Percentiles rank a stretch among this genome's conserved stretches.
Evolutionary conservation across 2,888 invertebrate genomes (phyloP).

Genomic region (Tigriopus californicus): DNA sequence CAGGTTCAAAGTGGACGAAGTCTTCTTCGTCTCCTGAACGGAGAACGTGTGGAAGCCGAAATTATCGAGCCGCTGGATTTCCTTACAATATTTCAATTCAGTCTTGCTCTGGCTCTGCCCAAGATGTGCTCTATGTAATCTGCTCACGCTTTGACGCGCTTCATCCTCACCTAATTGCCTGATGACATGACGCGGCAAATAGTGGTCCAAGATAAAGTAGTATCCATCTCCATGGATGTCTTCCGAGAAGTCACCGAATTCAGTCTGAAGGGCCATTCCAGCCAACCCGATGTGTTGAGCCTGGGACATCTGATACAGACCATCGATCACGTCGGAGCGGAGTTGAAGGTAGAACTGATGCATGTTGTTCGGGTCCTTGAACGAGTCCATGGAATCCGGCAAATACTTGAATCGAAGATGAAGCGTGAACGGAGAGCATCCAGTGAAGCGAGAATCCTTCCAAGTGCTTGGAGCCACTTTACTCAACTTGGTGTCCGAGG

Average conservation of each 20-base stretch:
- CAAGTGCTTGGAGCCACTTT: slow-evolving; percentile 2
- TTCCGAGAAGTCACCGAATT: slow-evolving; percentile 6
- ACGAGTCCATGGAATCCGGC: not conserved
- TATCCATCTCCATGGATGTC: slow-evolving; percentile 1
- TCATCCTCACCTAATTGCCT: not conserved
- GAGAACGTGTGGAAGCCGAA: slow-evolving; percentile 8
- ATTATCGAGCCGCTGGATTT: not conserved
- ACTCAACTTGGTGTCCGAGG: not conserved
- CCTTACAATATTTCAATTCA: slow-evolving; percentile 8
- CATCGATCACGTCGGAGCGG: not conserved
- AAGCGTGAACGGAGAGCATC: not conserved
- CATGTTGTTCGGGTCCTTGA: slow-evolving; percentile 9
- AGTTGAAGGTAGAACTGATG: slow-evolving; percentile 7
- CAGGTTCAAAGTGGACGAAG: not conserved
- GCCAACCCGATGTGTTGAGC: not conserved
- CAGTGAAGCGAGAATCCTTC: not conserved
- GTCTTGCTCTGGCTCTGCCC: slow-evolving; percentile 11
- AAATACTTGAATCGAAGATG: slow-evolving; percentile 5
- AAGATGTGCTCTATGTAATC: not conserved
- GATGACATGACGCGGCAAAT: slow-evolving; percentile 3
- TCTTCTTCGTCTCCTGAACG: not conserved
- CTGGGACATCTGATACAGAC: not conserved
- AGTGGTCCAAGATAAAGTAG: slow-evolving; percentile 7
- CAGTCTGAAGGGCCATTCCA: slow-evolving; percentile 6
- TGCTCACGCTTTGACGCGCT: not conserved